Evolutionary conservation across 2,113 vertebrate species (phyloP).

Genomic region (Microcebus tavaratra): DNA sequence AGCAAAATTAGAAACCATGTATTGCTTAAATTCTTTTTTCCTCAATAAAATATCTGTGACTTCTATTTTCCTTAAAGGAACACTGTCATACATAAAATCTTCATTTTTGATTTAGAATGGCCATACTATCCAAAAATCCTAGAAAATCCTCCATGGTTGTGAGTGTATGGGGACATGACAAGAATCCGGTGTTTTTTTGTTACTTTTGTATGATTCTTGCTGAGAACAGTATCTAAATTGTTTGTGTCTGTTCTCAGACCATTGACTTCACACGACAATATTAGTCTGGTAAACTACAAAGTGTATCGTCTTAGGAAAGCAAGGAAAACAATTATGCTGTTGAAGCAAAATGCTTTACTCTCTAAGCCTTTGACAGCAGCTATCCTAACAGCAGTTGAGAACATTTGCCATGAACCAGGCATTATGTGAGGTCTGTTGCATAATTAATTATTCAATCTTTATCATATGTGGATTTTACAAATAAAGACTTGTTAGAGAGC

Average conservation of each 20-base stretch:
- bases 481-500: background rate
- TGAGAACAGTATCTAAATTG: background rate
- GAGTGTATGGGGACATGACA: background rate
- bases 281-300: background rate
- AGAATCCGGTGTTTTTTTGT: background rate
- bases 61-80: background rate
- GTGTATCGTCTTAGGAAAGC: background rate
- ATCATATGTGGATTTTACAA: background rate
- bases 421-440: background rate
- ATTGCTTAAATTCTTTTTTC: background rate
- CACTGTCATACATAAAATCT: background rate
- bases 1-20: background rate
- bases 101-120: background rate
- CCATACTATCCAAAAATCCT: background rate
- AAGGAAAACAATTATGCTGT: background rate
- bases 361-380: background rate
- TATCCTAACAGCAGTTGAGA: background rate
- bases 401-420: background rate
- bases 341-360: background rate
- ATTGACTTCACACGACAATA: background rate
- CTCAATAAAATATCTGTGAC: background rate
- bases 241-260: background rate
- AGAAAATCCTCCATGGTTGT: background rate
- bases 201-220: background rate
- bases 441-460: background rate